Evolutionary conservation across 2,113 vertebrate genomes (phyloP).

Genomic region (Takifugu bimaculatus): DNA sequence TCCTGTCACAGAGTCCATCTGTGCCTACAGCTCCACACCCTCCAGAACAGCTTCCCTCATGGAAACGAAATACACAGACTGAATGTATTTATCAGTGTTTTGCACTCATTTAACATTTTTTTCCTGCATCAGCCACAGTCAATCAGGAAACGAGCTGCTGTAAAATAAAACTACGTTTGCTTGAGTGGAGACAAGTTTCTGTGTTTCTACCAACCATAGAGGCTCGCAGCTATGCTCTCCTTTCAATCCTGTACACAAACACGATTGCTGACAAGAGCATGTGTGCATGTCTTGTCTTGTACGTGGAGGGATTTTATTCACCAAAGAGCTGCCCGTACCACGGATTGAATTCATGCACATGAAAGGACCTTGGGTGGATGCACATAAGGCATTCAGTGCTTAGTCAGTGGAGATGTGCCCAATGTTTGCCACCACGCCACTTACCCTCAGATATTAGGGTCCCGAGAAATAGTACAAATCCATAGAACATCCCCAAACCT

Average conservation of each 20-base stretch:
- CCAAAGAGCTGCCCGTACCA: background rate
- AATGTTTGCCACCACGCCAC: conserved; percentile 17
- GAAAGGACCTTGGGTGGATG: conserved; percentile 4
- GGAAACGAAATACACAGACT: background rate
- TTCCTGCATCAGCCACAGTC: background rate
- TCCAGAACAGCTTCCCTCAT: background rate
- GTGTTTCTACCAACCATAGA: background rate
- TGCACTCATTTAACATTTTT: background rate
- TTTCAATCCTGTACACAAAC: too few species aligned
- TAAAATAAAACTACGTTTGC: background rate
- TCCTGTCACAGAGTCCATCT: background rate
- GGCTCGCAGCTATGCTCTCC: too few species aligned
- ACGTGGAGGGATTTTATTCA: background rate
- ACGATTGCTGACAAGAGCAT: too few species aligned
- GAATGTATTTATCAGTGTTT: background rate
- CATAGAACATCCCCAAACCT: conserved; percentile 47
- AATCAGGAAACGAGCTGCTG: background rate
- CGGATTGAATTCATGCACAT: conserved; percentile 3
- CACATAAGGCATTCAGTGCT: background rate
- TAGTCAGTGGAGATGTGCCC: background rate
- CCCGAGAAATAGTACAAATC: conserved; percentile 45
- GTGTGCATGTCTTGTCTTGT: too few species aligned
- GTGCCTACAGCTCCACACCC: background rate
- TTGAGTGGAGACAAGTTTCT: background rate
- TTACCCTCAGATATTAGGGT: conserved; percentile 57